A percentile compares a stretch with the other conserved stretches of the same genome.
phyloP scores from a whole-genome alignment of 2,113 vertebrate species.

The Poicephalus meyeri region DNA sequence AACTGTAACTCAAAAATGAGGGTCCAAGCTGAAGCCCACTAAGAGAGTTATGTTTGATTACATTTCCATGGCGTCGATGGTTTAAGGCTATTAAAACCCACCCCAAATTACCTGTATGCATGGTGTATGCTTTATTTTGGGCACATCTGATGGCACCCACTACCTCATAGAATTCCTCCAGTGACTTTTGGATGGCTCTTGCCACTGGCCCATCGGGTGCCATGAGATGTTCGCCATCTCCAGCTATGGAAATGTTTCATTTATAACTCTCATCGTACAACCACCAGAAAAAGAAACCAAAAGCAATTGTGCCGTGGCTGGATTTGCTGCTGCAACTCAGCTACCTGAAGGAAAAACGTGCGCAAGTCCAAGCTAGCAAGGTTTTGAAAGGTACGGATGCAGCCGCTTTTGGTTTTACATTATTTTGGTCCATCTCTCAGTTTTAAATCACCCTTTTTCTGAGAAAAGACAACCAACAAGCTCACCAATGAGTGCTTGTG shows the following conservation, averaged over 20 bases:
- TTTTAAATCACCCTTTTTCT: neutral
- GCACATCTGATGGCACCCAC: neutral
- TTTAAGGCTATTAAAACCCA: neutral
- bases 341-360: neutral
- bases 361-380: neutral
- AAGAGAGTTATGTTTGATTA: neutral
- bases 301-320: neutral
- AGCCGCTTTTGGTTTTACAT: neutral
- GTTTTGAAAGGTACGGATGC: neutral
- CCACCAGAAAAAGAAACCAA: constrained; percentile 15
- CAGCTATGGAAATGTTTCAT: constrained; percentile 2
- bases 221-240: neutral
- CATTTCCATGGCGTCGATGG: neutral
- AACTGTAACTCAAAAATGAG: neutral
- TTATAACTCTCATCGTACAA: neutral
- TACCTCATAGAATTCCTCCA: neutral
- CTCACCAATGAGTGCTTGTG: neutral
- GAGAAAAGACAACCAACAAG: neutral
- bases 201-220: neutral
- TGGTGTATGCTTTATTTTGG: neutral
- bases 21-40: neutral
- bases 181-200: neutral
- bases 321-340: neutral
- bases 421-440: constrained; percentile 61
- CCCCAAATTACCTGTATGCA: neutral